Base-by-base conservation (phyloP, 2,113 vertebrate genomes). In the Stigmatopora nigra region DNA sequence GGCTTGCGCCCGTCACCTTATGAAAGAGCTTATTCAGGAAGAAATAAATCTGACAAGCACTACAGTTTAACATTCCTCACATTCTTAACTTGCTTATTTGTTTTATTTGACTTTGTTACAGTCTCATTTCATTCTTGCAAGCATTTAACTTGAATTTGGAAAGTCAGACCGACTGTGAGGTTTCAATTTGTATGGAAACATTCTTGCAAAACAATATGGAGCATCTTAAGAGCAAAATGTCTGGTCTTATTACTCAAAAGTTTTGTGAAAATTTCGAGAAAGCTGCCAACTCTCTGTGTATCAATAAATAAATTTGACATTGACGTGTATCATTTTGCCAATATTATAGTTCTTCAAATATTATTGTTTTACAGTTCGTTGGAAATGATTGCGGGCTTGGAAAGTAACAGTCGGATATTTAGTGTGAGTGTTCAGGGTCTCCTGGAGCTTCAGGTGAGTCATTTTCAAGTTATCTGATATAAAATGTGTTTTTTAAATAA, bases 361-460 rank as follows among this genome's bases (percentile, higher is more conserved):
- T 80, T 1, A 11, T 45, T 61, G 19, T 61, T 38, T 61, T 77
- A 38, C 63, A 98, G 96, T 74, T 98, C 95, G 12, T 76, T 99
- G 84, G 96, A 98, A 82, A 92, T 94, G 77, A 89, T 97, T 7
- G 92, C 93, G 12, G 94, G 95, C 15, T 87, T 98, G 83, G 95
- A 96, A 79, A 94, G 94, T 56, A 94, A 93, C 81, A 95, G 95
- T 87, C 93, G 91, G 75, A 91, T 93, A 71, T 98, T 96, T 85
- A 96, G 94, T 0, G 89, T 95, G 59, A 92, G 89, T 0, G 94
- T 97, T 0, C 94, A 97, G 0, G 96, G 96, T 0, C 78, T 98
- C 73, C 87, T 99, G 77, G 93, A 98, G 87, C 89, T 99, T 35
- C 95, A 99, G 95, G 96, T 99, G 76, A 90, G 88, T 45, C 20